Evolutionary conservation across 2,888 invertebrate genomes (phyloP), one percentile per base, ranked within the genome.

Genomic region (Nebria salina): DNA sequence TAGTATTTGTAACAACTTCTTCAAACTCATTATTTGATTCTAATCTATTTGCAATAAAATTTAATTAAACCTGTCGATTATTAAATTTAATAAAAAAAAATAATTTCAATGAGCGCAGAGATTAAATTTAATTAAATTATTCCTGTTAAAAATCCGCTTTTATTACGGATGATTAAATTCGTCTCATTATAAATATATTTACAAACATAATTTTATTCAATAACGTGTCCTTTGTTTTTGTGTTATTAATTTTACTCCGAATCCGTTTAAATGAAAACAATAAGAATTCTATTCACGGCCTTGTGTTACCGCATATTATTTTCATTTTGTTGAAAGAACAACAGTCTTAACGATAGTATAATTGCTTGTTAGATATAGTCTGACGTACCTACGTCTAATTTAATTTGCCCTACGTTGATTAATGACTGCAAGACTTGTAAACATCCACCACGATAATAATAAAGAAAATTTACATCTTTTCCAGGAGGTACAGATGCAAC

Each of bases 281-380:
- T 11, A 13, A 54, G 54, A 54, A 54, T 54, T 54, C 5, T 34
- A 34, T 34, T 34, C 13, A 54, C 54, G 54, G 13, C 54, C 2
- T 54, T 54, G 13, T 7, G 54, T 54, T 54, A 11, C 13, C 54
- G 54, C 54, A 54, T 54, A 54, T 54, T 4, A 54, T 54, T 54
- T 54, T 54, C 54, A 54, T 54, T 54, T 54, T 54, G 54, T 54
- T 54, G 54, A 20, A 13, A 79, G 73, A 75, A 75, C 79, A 79
- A 78, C 73, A 73, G 25, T 66, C 79, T 74, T 75, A 79, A 73
- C 79, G 79, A 75, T 74, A 41, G 68, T 68, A 79, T 79, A 79
- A 79, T 79, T 79, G 75, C 74, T 79, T 68, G 70, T 66, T 73
- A 43, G 68, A 74, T 43, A 74, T 64, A 41, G 64, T 20, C 78